Evolutionary conservation across 2,113 vertebrate species (phyloP).

Genomic region (Pagrus major): DNA sequence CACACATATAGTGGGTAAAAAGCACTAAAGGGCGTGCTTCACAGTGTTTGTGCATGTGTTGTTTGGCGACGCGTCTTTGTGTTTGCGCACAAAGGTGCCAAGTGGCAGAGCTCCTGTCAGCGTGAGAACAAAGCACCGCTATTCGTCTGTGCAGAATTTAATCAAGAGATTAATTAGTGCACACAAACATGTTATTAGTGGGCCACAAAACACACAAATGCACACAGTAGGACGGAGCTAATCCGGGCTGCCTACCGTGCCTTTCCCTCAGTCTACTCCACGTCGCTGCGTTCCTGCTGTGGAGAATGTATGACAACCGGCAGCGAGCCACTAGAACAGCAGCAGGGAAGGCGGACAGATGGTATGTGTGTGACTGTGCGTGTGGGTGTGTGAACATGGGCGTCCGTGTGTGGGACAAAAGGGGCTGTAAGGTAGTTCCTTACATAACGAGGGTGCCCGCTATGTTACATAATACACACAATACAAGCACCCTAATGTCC

Average conservation of each 20-base stretch:
- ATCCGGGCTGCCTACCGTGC: constrained; percentile 58
- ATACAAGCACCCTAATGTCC: constrained; percentile 51
- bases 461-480: constrained; percentile 59
- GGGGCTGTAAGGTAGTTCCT: constrained; percentile 46
- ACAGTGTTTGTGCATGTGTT: constrained; percentile 17
- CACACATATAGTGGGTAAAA: neutral
- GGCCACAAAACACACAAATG: constrained; percentile 54
- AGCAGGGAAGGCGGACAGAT: constrained; percentile 55
- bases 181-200: constrained; percentile 63
- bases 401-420: constrained; percentile 38
- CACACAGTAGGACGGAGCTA: constrained; percentile 47
- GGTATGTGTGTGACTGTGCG: constrained; percentile 41
- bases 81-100: constrained; percentile 43
- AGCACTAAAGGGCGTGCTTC: neutral
- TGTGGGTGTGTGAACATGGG: constrained; percentile 43
- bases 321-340: constrained; percentile 48
- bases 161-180: constrained; percentile 79
- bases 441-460: constrained; percentile 64
- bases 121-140: constrained; percentile 69
- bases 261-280: constrained; percentile 38
- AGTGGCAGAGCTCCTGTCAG: constrained; percentile 45
- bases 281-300: constrained; percentile 57
- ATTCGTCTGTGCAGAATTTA: constrained; percentile 75
- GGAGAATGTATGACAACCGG: constrained; percentile 65
- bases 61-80: constrained; percentile 1